Percentiles rank a stretch among this genome's conserved stretches.
phyloP scores from a whole-genome alignment of 2,888 invertebrate species.

The Apeira syringaria region DNA sequence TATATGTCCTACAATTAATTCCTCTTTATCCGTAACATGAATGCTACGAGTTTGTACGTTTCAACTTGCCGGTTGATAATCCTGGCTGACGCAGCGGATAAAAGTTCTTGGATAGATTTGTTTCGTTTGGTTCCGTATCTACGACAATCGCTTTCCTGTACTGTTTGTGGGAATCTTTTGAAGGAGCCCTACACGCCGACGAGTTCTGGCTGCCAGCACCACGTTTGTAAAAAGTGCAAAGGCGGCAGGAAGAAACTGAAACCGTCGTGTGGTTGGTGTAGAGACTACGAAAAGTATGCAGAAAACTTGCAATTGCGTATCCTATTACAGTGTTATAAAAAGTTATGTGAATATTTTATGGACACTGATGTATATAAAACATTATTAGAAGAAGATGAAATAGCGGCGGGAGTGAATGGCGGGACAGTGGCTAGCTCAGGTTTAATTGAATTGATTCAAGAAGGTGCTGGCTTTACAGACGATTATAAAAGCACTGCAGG shows the following conservation, averaged over 20 bases:
- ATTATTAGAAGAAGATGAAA: conserved; percentile 80
- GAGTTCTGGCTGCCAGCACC: conserved; percentile 92
- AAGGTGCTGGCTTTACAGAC: conserved; percentile 91
- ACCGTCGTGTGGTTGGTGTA: conserved; percentile 93
- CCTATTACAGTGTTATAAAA: conserved; percentile 94
- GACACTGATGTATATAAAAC: conserved; percentile 88
- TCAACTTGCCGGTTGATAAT: conserved; percentile 92
- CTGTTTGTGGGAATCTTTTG: conserved; percentile 93
- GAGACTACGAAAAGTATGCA: conserved; percentile 91
- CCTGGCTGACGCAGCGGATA: conserved; percentile 88
- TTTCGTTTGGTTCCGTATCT: conserved; percentile 93
- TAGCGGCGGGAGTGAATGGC: conserved; percentile 77
- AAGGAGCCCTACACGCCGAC: conserved; percentile 92
- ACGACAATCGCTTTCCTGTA: conserved; percentile 94
- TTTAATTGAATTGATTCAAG: conserved; percentile 89
- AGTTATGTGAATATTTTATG: conserved; percentile 92
- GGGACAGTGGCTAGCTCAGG: conserved; percentile 81
- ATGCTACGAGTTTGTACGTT: conserved; percentile 91
- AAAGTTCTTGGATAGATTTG: conserved; percentile 91
- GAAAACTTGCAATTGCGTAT: conserved; percentile 93
- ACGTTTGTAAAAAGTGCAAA: conserved; percentile 93
- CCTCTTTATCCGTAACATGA: conserved; percentile 83
- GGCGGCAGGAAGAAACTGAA: conserved; percentile 93
- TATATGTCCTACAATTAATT: conserved; percentile 48
- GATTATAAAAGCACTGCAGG: conserved; percentile 89